Percentiles rank a stretch among this genome's conserved stretches.
Evolutionary conservation across 2,888 invertebrate genomes (phyloP).

Genomic region (Xanthia icteritia): DNA sequence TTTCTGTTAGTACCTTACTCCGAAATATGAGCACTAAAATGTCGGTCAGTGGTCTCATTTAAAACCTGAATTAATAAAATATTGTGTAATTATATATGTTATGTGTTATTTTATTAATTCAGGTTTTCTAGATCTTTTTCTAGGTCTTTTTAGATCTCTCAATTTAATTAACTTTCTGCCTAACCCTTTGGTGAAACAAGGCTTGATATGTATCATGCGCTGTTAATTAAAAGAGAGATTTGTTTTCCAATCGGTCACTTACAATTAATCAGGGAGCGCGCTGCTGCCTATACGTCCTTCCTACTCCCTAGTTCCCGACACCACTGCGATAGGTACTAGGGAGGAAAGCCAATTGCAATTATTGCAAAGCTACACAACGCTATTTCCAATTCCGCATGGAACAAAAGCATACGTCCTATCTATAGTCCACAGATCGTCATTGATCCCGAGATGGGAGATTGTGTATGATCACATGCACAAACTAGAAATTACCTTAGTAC

Average conservation of each 20-base stretch:
- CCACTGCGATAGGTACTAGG: background rate
- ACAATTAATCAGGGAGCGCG: slow-evolving; percentile 1
- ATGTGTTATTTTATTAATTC: no score
- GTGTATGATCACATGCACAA: no score
- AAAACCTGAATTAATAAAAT: background rate
- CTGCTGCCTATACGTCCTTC: slow-evolving; percentile 2
- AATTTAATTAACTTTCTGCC: no score
- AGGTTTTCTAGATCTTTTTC: no score
- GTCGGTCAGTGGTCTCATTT: background rate
- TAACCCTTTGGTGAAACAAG: no score
- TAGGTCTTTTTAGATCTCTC: no score
- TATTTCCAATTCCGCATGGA: background rate
- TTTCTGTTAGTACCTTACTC: background rate
- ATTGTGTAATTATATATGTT: no score
- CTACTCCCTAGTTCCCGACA: no score
- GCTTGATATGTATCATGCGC: no score
- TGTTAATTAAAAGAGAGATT: no score
- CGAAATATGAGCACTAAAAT: background rate
- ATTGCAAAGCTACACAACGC: slow-evolving; percentile 1
- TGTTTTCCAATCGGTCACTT: background rate
- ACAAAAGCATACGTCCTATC: background rate
- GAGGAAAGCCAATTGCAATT: slow-evolving; percentile 26
- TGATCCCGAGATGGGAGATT: background rate
- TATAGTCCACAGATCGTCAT: background rate
- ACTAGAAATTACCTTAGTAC: no score